Evolutionary conservation across 1,140 invertebrate genomes (phyloP), one percentile per base, ranked within the genome.

Genomic region (Gonatopus flavifemur): DNA sequence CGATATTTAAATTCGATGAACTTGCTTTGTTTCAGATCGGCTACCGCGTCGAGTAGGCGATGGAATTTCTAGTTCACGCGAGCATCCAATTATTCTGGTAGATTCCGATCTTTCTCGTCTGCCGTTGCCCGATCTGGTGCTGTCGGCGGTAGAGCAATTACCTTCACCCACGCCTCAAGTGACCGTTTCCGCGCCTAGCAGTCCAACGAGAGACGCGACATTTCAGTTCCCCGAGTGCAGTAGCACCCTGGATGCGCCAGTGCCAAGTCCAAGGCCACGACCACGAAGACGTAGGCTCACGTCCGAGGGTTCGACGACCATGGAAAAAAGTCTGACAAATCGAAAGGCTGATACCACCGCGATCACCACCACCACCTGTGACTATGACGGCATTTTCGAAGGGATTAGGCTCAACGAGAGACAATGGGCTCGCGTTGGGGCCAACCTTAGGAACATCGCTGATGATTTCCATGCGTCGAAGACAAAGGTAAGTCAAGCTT

Each of bases 181-280:
- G 5, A 77, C 74, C 24, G 74, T 72, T 25, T 77, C 76, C 15
- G 76, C 75, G 16, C 74, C 76, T 0, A 77, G 67, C 60, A 77
- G 76, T 44, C 76, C 76, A 5, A 78, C 75, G 18, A 64, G 74
- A 39, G 74, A 78, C 44, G 74, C 69, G 2, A 70, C 76, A 10
- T 77, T 78, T 38, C 76, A 78, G 52, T 78, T 78, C 25, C 76
- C 76, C n/a, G 76, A 78, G 55, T 71, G 66, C 51, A 74, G 55
- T 43, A 28, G 7, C 30, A 16, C 12, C 6, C 20, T 10, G 13
- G 51, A 9, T 1, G 51, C 59, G 22, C 75, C 76, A 16, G 59
- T 72, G 33, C 76, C 76, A 2, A 77, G 69, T 37, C 76, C 76
- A 10, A 63, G 76, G 64, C 74, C 76, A 32, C 68, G 75, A 20